These are phyloP conservation scores for Ptyas mucosa DNA, from an alignment of 2,113 vertebrate genomes.

Conservation along the genomic window DNA sequence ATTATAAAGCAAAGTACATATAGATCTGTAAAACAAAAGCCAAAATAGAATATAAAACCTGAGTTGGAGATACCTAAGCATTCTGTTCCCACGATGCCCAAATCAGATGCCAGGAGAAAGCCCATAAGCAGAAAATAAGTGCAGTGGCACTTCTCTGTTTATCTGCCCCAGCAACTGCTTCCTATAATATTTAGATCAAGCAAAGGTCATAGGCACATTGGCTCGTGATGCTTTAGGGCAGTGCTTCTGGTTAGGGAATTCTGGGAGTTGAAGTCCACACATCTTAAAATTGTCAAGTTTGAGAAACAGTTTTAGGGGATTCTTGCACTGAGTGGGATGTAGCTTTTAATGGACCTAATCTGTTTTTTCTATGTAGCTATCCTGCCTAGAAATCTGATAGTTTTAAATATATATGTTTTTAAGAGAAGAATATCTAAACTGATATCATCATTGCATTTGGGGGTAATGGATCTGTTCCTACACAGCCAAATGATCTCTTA, in stretches of 20 bases:
- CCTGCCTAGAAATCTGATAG: not conserved
- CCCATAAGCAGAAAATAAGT: not conserved
- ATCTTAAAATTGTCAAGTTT: not conserved
- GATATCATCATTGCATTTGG: not conserved
- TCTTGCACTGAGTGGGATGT: not conserved
- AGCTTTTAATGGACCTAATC: not conserved
- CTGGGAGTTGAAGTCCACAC: not conserved
- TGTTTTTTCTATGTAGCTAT: not conserved
- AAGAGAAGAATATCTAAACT: not conserved
- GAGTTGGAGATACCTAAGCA: not conserved
- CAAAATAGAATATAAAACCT: not conserved
- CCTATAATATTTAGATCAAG: not conserved
- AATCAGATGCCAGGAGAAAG: not conserved
- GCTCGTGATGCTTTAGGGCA: not conserved
- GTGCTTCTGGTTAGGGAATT: not conserved
- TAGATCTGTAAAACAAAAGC: not conserved
- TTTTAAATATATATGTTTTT: not conserved
- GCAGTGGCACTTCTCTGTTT: not conserved
- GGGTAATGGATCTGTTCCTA: not conserved
- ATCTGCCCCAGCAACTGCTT: not conserved
- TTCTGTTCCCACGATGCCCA: not conserved
- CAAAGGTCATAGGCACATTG: not conserved
- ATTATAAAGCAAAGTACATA: not conserved
- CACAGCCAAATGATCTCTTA: not conserved
- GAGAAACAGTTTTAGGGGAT: not conserved